Evolutionary conservation across 2,797 vertebrate species (phyloP), one percentile per base, ranked within the genome.

Genomic region (Lophotriccus pileatus): DNA sequence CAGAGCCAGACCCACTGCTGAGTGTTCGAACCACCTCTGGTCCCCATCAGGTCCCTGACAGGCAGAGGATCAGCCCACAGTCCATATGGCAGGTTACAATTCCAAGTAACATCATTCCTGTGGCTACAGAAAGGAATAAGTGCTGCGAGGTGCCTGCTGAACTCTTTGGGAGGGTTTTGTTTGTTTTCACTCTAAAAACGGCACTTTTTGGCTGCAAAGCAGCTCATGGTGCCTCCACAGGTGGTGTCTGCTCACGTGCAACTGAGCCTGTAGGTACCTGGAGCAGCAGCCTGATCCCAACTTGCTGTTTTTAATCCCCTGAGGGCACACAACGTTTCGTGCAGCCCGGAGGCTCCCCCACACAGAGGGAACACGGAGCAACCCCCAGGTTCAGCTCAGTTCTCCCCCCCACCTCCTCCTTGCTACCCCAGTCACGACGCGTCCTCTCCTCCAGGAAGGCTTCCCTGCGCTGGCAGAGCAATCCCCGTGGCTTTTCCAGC

Each of bases 361-460:
- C 0, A 1, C 60, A 30, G 74, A 27, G 23, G 53, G 46, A 87
- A 90, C 6, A 12, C 46, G 1, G 30, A 78, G 60, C 85, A 66
- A 34, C 11, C 32, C 2, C 56, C 64, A 9, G 37, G 79, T 55
- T 84, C 84, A 56, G 0, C 83, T 60, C 19, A 2, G 78, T 50
- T 68, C 81, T 60, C 49, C 83, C 64, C 70, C 73, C 53, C 4
- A 4, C 59, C 34, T 72, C 46, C 44, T 69, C 90, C 60, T 95
- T 80, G 80, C 80, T 66, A 90, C 6, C 53, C 90, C 0, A 2
- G 68, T 90, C 77, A 94, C 69, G 80, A 28, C 83, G 44, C 88
- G 73, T 30, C 70, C 10, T 74, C 74, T 67, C 60, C 89, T 91
- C 55, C 78, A n/a, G 91, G 91, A 95, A 95, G 64, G 82, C 16